phyloP scores from a whole-genome alignment of 2,113 vertebrate species.

The Halcyon malimbica region DNA sequence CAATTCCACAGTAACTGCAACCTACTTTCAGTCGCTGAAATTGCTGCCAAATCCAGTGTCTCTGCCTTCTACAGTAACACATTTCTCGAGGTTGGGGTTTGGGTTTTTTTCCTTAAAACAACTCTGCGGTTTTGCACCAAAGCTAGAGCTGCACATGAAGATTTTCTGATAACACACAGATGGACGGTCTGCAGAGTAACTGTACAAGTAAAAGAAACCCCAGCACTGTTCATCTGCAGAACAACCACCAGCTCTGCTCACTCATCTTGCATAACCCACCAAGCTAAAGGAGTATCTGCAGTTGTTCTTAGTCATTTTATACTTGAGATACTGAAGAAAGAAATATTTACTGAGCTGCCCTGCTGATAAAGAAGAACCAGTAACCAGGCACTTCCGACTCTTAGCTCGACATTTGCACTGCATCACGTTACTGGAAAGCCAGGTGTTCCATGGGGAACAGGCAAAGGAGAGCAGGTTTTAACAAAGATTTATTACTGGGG shows the following conservation, averaged over 20 bases:
- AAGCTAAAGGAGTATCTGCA: background rate
- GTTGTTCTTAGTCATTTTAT: background rate
- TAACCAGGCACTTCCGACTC: background rate
- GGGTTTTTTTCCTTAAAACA: background rate
- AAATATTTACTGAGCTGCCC: background rate
- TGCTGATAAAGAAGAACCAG: background rate
- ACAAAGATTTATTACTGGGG: background rate
- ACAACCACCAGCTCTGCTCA: background rate
- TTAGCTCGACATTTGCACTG: accelerated
- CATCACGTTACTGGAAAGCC: background rate
- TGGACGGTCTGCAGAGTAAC: accelerated
- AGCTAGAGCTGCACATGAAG: background rate
- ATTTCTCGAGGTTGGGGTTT: background rate
- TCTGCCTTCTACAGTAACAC: background rate
- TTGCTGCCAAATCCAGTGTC: background rate
- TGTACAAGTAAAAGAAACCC: background rate
- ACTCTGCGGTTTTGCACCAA: background rate
- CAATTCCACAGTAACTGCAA: background rate
- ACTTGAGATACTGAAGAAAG: background rate
- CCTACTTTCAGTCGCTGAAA: background rate
- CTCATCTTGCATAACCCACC: background rate
- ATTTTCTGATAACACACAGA: background rate
- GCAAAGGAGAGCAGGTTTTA: background rate
- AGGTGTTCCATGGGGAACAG: background rate
- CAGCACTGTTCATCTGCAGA: background rate